These are phyloP conservation scores for Plagiodera versicolora DNA, from an alignment of 2,888 invertebrate species.

Conservation along the genomic window DNA sequence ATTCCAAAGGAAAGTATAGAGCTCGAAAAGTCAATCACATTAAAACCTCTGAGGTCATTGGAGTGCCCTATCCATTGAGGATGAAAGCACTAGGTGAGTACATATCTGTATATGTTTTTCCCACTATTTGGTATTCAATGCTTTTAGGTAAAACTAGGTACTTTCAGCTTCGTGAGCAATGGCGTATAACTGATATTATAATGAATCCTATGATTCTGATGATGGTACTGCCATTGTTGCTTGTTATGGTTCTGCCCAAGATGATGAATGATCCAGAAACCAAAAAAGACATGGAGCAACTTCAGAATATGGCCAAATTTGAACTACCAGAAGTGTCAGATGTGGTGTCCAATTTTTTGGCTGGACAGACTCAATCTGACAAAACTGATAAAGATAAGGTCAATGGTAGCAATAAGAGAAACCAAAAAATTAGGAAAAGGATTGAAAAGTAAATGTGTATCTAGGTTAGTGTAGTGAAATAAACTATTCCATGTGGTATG, in stretches of 20 bases:
- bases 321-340: conserved; percentile 97
- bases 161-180: conserved; percentile 94
- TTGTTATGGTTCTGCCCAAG: conserved; percentile 92
- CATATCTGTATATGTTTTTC: too few species aligned
- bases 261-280: conserved; percentile 98
- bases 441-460: conserved; percentile 25
- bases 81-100: conserved; percentile 78
- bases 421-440: conserved; percentile 28
- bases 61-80: conserved; percentile 90
- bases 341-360: conserved; percentile 84
- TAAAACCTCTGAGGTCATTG: conserved; percentile 86
- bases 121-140: too few species aligned
- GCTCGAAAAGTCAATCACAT: conserved; percentile 93
- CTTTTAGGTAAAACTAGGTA: conserved; percentile 65
- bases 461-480: too few species aligned
- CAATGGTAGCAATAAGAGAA: conserved; percentile 19
- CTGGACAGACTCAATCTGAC: conserved; percentile 56
- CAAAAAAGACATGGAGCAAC: conserved; percentile 92
- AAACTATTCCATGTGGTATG: too few species aligned
- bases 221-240: conserved; percentile 90
- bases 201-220: conserved; percentile 98
- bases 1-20: conserved; percentile 94
- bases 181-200: conserved; percentile 94
- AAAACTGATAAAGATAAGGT: conserved; percentile 20
- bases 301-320: conserved; percentile 77